These are phyloP conservation scores for Lontra canadensis DNA, from an alignment of 2,113 vertebrate genomes.

Conservation along the genomic window DNA sequence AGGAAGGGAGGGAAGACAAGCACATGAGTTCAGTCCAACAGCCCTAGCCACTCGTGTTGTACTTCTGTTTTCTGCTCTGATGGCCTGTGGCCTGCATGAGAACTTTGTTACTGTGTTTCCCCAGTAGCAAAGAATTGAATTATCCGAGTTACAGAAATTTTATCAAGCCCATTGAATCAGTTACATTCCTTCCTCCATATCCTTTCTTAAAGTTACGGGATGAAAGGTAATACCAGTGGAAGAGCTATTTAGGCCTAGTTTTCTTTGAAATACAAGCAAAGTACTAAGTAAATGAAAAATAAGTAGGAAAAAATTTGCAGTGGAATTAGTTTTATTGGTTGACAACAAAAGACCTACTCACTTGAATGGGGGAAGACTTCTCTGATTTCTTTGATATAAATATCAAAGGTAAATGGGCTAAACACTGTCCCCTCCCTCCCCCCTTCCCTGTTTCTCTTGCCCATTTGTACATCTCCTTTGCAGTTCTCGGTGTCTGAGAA, in stretches of 20 bases:
- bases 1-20: not conserved
- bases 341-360: not conserved
- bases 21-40: not conserved
- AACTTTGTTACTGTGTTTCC: not conserved
- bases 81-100: not conserved
- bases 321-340: not conserved
- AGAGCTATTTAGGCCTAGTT: not conserved
- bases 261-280: slow-evolving; percentile 19
- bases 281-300: not conserved
- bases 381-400: not conserved
- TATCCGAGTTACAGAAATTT: not conserved
- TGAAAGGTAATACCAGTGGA: not conserved
- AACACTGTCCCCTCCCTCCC: not conserved
- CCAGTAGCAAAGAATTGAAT: not conserved
- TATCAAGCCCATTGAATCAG: not conserved
- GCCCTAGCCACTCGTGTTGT: not conserved
- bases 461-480: not conserved
- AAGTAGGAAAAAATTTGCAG: not conserved
- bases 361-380: not conserved
- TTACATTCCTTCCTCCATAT: not conserved
- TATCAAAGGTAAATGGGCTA: no score
- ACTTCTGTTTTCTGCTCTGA: not conserved
- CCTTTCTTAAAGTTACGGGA: not conserved
- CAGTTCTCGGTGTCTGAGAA: not conserved
- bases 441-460: not conserved